Base-by-base conservation (phyloP, 2,888 invertebrate species). In the Drepana falcataria region DNA sequence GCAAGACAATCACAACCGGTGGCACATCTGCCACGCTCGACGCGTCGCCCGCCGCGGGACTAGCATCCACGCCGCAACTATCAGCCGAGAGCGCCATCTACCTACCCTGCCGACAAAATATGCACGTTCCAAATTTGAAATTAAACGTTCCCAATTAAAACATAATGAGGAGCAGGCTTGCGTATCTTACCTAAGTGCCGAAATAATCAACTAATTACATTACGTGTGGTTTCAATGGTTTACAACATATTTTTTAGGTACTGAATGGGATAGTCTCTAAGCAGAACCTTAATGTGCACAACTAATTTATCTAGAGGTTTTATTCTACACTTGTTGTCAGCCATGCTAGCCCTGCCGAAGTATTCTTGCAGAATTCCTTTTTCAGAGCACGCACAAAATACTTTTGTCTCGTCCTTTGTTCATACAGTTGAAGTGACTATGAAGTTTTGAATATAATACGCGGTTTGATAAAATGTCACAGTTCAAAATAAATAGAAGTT, bases 1-100 rank as follows among this genome's bases (percentile, higher is more conserved):
- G 86, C 87, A 90, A 90, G 91, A 90, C 91, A 91, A 91, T 90
- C 91, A 90, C 91, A 90, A 90, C 90, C 87, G 88, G 85, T 75
- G 87, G 87, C 91, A 84, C 91, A 91, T 90, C 91, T 91, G 91
- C 89, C 88, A 75, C 77, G 76, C 75, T 67, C 68, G 67, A 63
- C 70, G 69, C 66, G 55, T 57, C 59, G 51, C 56, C 52, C 55
- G 53, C 54, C 61, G 53, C 57, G 58, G 54, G 49, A 53, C 53
- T 52, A 55, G 51, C 60, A 53, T 47, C 49, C 54, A 57, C 52
- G 55, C 55, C 48, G 52, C 54, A 52, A 52, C 51, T 52, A 49
- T 53, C 51, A 53, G 3, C 49, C 49, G n/a, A 5, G 35, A 5
- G 37, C 49, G 40, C 40, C 21, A 21, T 21, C 21, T 21, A 21